Evolutionary conservation across 2,113 vertebrate genomes (phyloP).

Genomic region (Arvicanthis niloticus): DNA sequence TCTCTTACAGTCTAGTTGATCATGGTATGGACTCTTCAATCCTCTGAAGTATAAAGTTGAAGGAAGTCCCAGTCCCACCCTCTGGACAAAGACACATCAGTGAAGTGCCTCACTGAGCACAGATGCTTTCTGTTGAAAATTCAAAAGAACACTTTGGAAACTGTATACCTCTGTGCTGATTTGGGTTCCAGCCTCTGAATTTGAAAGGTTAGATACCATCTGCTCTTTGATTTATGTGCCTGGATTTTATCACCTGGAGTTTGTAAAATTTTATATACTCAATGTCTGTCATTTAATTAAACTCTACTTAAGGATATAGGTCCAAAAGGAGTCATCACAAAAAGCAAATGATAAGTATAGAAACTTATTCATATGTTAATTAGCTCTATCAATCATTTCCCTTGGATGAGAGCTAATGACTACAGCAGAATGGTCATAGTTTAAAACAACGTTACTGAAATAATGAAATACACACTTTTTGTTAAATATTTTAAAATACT

Average conservation of each 20-base stretch:
- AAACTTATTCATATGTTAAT: background rate
- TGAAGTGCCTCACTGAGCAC: background rate
- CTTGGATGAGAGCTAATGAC: background rate
- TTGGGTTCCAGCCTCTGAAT: too few relatives aligned
- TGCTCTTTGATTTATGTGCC: background rate
- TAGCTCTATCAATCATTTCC: background rate
- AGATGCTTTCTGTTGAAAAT: background rate
- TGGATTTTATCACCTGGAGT: background rate
- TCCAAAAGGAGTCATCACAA: background rate
- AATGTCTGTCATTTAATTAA: background rate
- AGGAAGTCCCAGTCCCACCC: background rate
- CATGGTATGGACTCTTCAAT: background rate
- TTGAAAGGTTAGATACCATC: background rate
- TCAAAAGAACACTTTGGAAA: background rate
- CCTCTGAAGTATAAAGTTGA: background rate
- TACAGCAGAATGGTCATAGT: background rate
- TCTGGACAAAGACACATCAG: background rate
- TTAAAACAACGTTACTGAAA: background rate
- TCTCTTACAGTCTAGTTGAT: background rate
- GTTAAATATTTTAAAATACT: background rate
- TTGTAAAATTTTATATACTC: background rate
- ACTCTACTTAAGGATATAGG: background rate
- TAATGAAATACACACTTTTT: background rate
- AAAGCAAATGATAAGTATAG: background rate
- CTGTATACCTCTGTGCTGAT: too few relatives aligned